Conservation (phyloP, 1,140 invertebrate species). For the Venturia canescens region DNA sequence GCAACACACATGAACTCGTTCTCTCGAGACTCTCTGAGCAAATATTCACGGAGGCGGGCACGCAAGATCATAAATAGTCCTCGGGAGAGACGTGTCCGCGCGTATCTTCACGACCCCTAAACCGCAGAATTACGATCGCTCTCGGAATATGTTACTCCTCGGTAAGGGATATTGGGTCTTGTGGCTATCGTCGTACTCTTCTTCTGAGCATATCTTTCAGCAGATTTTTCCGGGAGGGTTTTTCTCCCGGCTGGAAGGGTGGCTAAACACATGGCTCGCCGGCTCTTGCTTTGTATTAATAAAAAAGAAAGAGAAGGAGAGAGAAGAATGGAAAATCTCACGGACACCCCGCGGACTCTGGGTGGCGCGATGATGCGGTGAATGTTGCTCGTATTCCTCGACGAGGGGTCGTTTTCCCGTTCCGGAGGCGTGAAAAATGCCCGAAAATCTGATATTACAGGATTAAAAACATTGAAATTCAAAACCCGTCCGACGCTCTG, state of each 20-base stretch:
- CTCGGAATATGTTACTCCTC: constrained; percentile 35
- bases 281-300: constrained; percentile 71
- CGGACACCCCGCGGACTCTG: constrained; percentile 61
- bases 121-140: constrained; percentile 31
- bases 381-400: constrained; percentile 58
- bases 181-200: constrained; percentile 1
- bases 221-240: background rate
- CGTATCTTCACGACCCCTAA: constrained; percentile 10
- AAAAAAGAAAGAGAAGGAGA: constrained; percentile 55
- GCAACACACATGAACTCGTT: background rate
- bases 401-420: constrained; percentile 10
- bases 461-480: constrained; percentile 79
- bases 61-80: constrained; percentile 34
- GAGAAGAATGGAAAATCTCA: constrained; percentile 61
- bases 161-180: constrained; percentile 3
- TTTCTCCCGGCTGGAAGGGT: constrained; percentile 30
- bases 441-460: constrained; percentile 77
- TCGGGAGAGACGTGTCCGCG: constrained; percentile 20
- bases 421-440: constrained; percentile 74
- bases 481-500: constrained; percentile 72
- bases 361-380: constrained; percentile 46
- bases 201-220: background rate
- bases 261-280: constrained; percentile 63
- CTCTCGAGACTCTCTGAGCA: constrained; percentile 30
- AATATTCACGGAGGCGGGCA: constrained; percentile 21